Percentiles rank a stretch among this genome's conserved stretches.
Evolutionary conservation across 2,888 invertebrate species (phyloP).

Genomic region (Amorpha juglandis): DNA sequence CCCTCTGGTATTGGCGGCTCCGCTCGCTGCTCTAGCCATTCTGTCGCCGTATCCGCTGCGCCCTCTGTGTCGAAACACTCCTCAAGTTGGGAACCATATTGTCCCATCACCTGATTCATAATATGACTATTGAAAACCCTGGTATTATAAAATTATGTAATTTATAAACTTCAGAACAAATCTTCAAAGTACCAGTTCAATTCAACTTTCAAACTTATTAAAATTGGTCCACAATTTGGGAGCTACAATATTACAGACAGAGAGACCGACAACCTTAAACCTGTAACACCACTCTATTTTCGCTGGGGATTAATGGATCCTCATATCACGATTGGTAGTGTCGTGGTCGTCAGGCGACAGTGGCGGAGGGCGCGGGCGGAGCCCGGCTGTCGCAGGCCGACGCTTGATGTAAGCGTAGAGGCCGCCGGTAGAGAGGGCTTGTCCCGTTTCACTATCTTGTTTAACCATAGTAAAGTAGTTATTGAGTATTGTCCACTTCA

Average conservation of each 20-base stretch:
- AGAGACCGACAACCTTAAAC: not conserved
- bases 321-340: too few relatives aligned
- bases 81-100: not conserved
- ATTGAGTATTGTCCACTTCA: not conserved
- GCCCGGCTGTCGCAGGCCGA: conserved; percentile 21
- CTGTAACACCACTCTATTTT: too few relatives aligned
- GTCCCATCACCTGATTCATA: not conserved
- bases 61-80: not conserved
- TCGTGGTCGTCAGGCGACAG: conserved; percentile 19
- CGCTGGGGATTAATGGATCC: too few relatives aligned
- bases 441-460: conserved; percentile 3
- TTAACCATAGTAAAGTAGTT: not conserved
- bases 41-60: conserved; percentile 12
- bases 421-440: conserved; percentile 20
- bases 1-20: conserved; percentile 17
- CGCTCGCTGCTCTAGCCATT: conserved; percentile 10
- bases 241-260: not conserved
- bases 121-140: not conserved
- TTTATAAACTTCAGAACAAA: too few relatives aligned
- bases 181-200: too few relatives aligned
- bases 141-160: too few relatives aligned
- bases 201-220: too few relatives aligned
- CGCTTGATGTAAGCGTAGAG: conserved; percentile 10
- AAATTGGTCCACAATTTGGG: not conserved
- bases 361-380: conserved; percentile 6